phyloP scores from a whole-genome alignment of 2,888 invertebrate species.

The Drepana falcataria region DNA sequence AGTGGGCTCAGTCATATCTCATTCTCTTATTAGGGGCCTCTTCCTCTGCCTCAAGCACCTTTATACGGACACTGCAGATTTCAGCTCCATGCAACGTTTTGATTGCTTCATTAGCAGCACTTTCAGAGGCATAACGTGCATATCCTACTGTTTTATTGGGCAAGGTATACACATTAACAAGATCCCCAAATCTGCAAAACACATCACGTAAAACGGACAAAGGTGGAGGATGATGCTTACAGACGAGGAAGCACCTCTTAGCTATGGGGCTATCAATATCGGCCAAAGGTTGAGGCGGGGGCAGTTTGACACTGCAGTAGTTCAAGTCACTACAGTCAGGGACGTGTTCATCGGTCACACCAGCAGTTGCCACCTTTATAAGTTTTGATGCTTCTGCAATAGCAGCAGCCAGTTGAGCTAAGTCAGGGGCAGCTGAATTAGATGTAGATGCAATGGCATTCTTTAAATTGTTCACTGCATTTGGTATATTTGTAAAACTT shows the following conservation, averaged over 20 bases:
- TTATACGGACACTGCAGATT: conserved; percentile 90
- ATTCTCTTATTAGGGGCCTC: conserved; percentile 46
- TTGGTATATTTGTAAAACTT: conserved; percentile 38
- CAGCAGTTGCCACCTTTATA: conserved; percentile 81
- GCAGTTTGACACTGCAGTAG: conserved; percentile 84
- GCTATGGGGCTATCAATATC: conserved; percentile 82
- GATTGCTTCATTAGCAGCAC: conserved; percentile 88
- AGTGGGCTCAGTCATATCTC: conserved; percentile 24
- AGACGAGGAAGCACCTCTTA: conserved; percentile 83
- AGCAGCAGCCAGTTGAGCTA: conserved; percentile 84
- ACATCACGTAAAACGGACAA: conserved; percentile 89
- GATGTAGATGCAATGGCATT: conserved; percentile 42
- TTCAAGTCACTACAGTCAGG: conserved; percentile 52
- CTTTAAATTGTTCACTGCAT: conserved; percentile 44
- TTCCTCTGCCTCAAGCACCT: conserved; percentile 93
- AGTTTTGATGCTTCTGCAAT: conserved; percentile 88
- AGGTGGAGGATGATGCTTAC: conserved; percentile 83
- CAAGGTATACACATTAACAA: conserved; percentile 93
- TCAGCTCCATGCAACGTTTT: conserved; percentile 88
- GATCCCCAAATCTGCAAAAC: conserved; percentile 93
- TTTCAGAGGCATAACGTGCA: conserved; percentile 88
- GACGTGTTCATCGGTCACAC: conserved; percentile 32
- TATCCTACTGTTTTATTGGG: conserved; percentile 95
- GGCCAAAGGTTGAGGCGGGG: conserved; percentile 84
- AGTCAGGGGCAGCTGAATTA: conserved; percentile 60